Evolutionary conservation across 2,888 invertebrate genomes (phyloP), one percentile per base, ranked within the genome.

Genomic region (Drosophila tanythrix): DNA sequence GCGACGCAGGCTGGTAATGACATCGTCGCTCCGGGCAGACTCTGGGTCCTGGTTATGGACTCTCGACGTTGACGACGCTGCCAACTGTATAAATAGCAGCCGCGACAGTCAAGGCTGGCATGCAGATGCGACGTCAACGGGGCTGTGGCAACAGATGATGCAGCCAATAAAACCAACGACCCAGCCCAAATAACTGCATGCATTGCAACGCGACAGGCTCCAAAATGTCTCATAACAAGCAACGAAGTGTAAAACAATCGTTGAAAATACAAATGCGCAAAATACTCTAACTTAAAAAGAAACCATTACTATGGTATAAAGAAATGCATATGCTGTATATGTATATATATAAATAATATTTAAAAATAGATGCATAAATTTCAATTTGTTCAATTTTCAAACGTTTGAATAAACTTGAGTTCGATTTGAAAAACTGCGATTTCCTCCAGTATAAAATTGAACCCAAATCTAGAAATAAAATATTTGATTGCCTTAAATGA

Each of bases 151-250:
- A 46, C 76, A 50, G 59, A 64, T 64, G 69, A 36, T 71, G 72
- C 82, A 68, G 68, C 85, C 81, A 82, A 88, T 85, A 89, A 89
- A 89, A 84, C 75, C 88, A 82, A 88, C 89, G 80, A 78, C 52
- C 68, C 85, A 53, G 36, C 56, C 63, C 56, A 73, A 79, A 79
- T 69, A 73, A 69, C 81, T 79, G 73, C 66, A 77, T 68, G 68
- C 61, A 68, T 43, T 29, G 51, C 61, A 40, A 56, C 25, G 38
- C 43, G 68, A 63, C 76, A 63, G 67, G 58, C 58, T 46, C 71
- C 51, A 70, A 75, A 65, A 40, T 66, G 53, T 61, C 57, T 52
- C 35, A 40, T 62, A 61, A 62, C 71, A 56, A n/a, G 46, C 51
- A 52, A 33, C 36, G 43, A 21, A 33, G 56, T 57, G 66, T 29